Evolutionary conservation across 2,113 vertebrate species (phyloP).

Genomic region (Dicerorhinus sumatrensis): DNA sequence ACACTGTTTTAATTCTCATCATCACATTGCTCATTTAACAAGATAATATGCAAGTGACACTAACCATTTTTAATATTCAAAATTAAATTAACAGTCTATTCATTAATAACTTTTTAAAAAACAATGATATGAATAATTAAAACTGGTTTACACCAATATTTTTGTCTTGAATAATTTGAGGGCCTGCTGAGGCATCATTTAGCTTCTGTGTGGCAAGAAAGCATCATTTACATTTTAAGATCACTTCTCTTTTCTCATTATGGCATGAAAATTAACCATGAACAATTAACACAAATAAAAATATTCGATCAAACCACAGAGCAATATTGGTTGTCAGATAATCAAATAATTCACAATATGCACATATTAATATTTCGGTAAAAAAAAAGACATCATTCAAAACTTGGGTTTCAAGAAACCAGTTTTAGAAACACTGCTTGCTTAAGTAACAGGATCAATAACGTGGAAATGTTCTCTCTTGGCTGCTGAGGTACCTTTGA

Average conservation of each 20-base stretch:
- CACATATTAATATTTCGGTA: neutral
- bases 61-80: neutral
- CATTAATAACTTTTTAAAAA: neutral
- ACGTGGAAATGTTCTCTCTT: neutral
- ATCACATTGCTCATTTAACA: neutral
- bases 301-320: neutral
- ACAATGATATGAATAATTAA: neutral
- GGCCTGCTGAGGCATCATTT: neutral
- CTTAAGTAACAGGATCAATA: neutral
- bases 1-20: neutral
- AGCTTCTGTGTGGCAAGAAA: neutral
- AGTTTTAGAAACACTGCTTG: neutral
- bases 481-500: neutral
- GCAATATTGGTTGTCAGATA: neutral
- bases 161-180: neutral
- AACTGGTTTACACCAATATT: neutral
- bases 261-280: neutral
- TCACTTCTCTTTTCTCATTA: neutral
- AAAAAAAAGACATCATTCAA: neutral
- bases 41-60: neutral
- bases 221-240: neutral
- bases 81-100: neutral
- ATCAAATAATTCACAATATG: neutral
- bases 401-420: neutral
- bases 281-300: slow-evolving; percentile 12